Base-by-base conservation (phyloP, 2,113 vertebrate genomes). In the Campylorhamphus procurvoides region DNA sequence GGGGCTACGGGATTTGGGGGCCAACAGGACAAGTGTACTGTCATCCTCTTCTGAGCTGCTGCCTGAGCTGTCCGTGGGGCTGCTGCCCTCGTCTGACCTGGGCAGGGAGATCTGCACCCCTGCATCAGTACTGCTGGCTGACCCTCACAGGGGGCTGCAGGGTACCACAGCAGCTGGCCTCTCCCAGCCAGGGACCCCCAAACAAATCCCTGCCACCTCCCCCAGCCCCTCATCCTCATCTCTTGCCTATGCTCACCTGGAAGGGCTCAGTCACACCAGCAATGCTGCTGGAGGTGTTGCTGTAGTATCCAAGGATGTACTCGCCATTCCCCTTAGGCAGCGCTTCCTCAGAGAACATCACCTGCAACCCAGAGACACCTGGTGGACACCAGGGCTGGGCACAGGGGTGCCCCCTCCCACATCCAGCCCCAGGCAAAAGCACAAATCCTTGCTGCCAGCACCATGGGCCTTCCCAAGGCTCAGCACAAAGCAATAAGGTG, bases 241-340 rank as follows among this genome's bases (percentile, higher is more conserved):
- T 23, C 24, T 14, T 16, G 83, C 46, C 27, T 15, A 1, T 49
- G 28, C 96, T 98, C 94, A 99, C 99, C 99, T 99, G 99, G 96
- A 99, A 99, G 64, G 99, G 99, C 79, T 99, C 99, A 2, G 99
- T 99, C 90, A 99, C 96, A 1, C 99, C 99, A 40, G 98, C 98
- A 3, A 99, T 98, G 93, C 98, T 98, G 96, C 97, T 98, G 96
- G 97, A 98, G 88, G 97, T 98, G 97, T 99, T 99, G 97, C 99
- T 99, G 94, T 99, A 99, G 97, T 99, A 99, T 83, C 99, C 98
- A 12, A 99, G 98, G 96, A 99, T 99, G 96, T 98, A 99, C 89
- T 99, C 99, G 25, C 99, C 99, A 8, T 98, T 98, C 89, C 98
- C 98, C 96, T 98, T 99, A 83, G 99, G 99, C 91, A 99, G 90